Base-by-base conservation (phyloP, 2,797 vertebrate species). In the Cynopterus sphinx region DNA sequence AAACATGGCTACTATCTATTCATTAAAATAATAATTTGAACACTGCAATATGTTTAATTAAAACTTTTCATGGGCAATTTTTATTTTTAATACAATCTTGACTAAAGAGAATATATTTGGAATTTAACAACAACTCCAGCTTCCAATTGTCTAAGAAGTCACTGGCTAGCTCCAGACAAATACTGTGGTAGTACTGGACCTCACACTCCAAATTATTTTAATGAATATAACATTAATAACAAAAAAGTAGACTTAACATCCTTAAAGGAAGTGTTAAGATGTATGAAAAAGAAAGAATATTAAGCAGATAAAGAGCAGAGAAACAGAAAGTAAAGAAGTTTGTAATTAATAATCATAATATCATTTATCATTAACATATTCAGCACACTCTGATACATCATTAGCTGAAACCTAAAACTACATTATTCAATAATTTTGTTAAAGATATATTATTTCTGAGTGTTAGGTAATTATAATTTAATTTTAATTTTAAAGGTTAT, bases 221-320 rank as follows among this genome's bases (percentile, higher is more conserved):
- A 70, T 39, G 36, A 93, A 75, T 79, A 46, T 75, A 79, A 81
- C 19, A 78, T 12, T 96, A 71, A 59, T 87, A 92, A 86, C 6
- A 61, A 53, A 33, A 93, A 96, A 93, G 77, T 43, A 68, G 6
- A 87, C 15, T 36, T 91, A 55, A 95, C 65, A 51, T 91, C 39
- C 63, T 26, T 77, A 33, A 97, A 97, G 31, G 55, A 17, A 71
- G 11, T 59, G 16, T 21, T 11, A 22, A 28, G 0, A 49, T 73
- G 9, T 26, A 7, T 87, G 90, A 51, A 11, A 3, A 39, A 68
- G 2, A 49, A 36, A 19, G 85, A 79, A 31, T n/a, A 96, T 85
- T 95, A 93, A 93, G 95, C 16, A 97, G 73, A 97, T 75, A 96
- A 96, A 96, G 8, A 31, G 22, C 26, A 96, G 26, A 8, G 68